Percentiles rank a stretch among this genome's conserved stretches.
Evolutionary conservation across 1,140 invertebrate genomes (phyloP).

Genomic region (Bombus huntii): DNA sequence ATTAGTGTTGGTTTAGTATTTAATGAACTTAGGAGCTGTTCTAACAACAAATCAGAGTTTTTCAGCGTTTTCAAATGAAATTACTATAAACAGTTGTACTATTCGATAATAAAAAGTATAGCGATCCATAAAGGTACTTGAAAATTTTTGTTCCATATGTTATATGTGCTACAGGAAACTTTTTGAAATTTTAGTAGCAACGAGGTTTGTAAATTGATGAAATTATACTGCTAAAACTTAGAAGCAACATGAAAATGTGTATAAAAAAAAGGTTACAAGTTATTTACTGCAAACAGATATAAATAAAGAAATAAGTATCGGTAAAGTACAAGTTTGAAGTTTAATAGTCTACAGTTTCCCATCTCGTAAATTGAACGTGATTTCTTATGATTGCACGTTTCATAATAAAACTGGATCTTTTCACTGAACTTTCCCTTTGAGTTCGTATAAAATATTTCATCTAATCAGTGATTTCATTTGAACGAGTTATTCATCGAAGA

Average conservation of each 20-base stretch:
- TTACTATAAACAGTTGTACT: too few species aligned
- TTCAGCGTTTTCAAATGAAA: too few species aligned
- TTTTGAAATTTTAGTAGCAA: too few species aligned
- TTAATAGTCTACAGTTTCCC: neutral
- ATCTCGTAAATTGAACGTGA: neutral
- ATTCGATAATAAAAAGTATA: too few species aligned
- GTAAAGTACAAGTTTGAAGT: neutral
- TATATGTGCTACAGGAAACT: too few species aligned
- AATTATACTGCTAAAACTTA: too few species aligned
- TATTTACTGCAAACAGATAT: neutral
- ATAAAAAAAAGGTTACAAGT: too few species aligned
- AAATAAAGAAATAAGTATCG: neutral
- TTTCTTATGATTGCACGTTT: neutral
- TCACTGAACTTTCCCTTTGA: neutral
- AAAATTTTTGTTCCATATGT: too few species aligned
- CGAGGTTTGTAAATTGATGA: too few species aligned
- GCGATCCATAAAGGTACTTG: too few species aligned
- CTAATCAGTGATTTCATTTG: neutral
- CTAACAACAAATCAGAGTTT: neutral
- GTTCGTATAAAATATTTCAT: neutral
- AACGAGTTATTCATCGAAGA: neutral
- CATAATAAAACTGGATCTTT: neutral
- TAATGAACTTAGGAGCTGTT: neutral
- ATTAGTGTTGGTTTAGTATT: neutral
- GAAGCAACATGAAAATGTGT: too few species aligned